Conservation (phyloP, 2,113 vertebrate species). For the Oplegnathus fasciatus region DNA sequence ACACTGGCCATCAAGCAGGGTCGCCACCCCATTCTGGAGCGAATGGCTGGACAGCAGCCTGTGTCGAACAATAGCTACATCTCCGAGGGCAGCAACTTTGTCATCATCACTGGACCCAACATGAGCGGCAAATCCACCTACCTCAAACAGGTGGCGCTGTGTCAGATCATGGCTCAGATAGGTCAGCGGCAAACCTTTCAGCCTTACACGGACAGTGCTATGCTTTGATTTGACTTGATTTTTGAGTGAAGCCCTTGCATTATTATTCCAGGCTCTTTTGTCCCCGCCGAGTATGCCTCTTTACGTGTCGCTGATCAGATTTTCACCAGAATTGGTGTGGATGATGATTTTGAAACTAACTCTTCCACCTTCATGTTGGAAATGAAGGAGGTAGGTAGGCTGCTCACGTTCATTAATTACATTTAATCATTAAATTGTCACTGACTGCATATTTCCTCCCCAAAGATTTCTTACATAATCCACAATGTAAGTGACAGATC, state of each 20-base stretch:
- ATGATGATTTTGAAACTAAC: conserved; percentile 98
- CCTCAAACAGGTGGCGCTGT: conserved; percentile 96
- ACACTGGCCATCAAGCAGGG: conserved; percentile 95
- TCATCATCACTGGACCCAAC: conserved; percentile 96
- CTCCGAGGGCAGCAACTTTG: conserved; percentile 94
- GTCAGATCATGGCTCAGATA: conserved; percentile 98
- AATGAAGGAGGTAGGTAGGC: conserved; percentile 92
- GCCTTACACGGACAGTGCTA: not conserved
- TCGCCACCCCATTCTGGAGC: conserved; percentile 96
- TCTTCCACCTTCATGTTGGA: conserved; percentile 98
- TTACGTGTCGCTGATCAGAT: conserved; percentile 94
- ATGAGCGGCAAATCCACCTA: conserved; percentile 99
- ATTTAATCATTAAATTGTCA: not conserved
- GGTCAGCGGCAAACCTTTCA: conserved; percentile 81
- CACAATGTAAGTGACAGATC: conserved; percentile 94
- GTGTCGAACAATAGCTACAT: conserved; percentile 93
- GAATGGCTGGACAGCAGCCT: conserved; percentile 90
- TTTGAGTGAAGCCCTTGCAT: not conserved
- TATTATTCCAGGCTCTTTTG: conserved; percentile 90
- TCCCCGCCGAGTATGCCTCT: conserved; percentile 94
- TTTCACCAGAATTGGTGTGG: conserved; percentile 97
- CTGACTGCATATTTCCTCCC: conserved; percentile 49
- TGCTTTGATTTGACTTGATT: not conserved
- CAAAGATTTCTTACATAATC: conserved; percentile 94
- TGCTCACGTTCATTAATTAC: not conserved